phyloP scores from a whole-genome alignment of 2,888 invertebrate species.

The Chymomyza fuscimana region DNA sequence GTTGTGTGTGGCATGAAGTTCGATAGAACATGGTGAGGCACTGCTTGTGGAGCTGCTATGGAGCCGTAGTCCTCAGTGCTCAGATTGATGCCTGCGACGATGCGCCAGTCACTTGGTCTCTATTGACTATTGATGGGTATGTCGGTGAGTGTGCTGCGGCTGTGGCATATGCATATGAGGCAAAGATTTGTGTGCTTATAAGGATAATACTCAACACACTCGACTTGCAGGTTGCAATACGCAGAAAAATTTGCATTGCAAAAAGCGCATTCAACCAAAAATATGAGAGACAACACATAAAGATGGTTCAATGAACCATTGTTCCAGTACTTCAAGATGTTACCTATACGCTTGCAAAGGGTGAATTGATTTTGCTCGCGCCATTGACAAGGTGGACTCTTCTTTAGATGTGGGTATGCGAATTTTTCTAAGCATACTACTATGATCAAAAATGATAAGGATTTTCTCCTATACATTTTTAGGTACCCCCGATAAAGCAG shows the following conservation, averaged over 20 bases:
- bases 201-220: conserved; percentile 66
- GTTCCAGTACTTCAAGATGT: not conserved
- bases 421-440: not conserved
- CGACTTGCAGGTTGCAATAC: conserved; percentile 59
- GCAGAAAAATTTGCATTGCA: conserved; percentile 62
- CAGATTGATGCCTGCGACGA: conserved; percentile 52
- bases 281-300: conserved; percentile 30
- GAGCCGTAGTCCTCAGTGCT: conserved; percentile 9
- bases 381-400: too few relatives aligned
- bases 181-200: conserved; percentile 57
- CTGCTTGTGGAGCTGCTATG: conserved; percentile 7
- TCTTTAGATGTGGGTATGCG: too few relatives aligned
- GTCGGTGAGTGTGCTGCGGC: conserved; percentile 29
- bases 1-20: not conserved
- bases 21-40: not conserved
- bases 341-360: not conserved
- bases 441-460: too few relatives aligned
- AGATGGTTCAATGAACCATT: conserved; percentile 1
- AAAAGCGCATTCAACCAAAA: conserved; percentile 36
- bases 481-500: too few relatives aligned
- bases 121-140: conserved; percentile 69
- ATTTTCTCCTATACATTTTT: too few relatives aligned
- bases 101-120: conserved; percentile 41
- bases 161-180: conserved; percentile 53
- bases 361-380: not conserved